These are phyloP conservation scores for Epinephelus malabaricus DNA, from an alignment of 2,797 vertebrate genomes.

Conservation along the genomic window DNA sequence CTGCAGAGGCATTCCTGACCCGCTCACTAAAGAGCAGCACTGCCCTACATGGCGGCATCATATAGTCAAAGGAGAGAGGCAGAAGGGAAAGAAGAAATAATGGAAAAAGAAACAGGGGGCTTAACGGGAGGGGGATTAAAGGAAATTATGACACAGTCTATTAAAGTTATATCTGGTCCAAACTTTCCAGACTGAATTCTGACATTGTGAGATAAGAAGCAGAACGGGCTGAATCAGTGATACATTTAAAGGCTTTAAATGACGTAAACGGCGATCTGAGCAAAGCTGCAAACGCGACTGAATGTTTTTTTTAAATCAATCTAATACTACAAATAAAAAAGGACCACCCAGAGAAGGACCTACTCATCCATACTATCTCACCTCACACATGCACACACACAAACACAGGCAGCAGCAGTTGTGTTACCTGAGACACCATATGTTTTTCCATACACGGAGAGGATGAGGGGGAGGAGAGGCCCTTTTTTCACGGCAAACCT, in stretches of 20 bases:
- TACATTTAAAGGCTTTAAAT: constrained; percentile 15
- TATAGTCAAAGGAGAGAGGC: constrained; percentile 45
- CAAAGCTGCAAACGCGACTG: constrained; percentile 5
- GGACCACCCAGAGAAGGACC: constrained; percentile 47
- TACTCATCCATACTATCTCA: constrained; percentile 25
- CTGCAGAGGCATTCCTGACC: constrained; percentile 72
- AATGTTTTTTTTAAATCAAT: constrained; percentile 5
- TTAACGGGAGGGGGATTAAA: constrained; percentile 40
- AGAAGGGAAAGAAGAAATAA: constrained; percentile 48
- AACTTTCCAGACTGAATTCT: constrained; percentile 54
- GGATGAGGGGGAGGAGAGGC: constrained; percentile 17
- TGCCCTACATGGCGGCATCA: constrained; percentile 78
- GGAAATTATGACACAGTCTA: constrained; percentile 63
- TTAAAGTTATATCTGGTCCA: constrained; percentile 47
- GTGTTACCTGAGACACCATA: constrained; percentile 76
- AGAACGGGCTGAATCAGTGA: not conserved
- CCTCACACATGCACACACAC: constrained; percentile 14
- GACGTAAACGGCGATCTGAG: constrained; percentile 11
- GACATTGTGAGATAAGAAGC: constrained; percentile 32
- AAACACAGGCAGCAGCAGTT: constrained; percentile 12
- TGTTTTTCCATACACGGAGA: constrained; percentile 71
- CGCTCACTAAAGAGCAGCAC: constrained; percentile 57
- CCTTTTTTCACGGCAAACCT: constrained; percentile 48
- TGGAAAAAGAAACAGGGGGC: constrained; percentile 55
- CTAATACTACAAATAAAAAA: constrained; percentile 17